Conservation (phyloP, 2,888 invertebrate species). For the Penaeus monodon region DNA sequence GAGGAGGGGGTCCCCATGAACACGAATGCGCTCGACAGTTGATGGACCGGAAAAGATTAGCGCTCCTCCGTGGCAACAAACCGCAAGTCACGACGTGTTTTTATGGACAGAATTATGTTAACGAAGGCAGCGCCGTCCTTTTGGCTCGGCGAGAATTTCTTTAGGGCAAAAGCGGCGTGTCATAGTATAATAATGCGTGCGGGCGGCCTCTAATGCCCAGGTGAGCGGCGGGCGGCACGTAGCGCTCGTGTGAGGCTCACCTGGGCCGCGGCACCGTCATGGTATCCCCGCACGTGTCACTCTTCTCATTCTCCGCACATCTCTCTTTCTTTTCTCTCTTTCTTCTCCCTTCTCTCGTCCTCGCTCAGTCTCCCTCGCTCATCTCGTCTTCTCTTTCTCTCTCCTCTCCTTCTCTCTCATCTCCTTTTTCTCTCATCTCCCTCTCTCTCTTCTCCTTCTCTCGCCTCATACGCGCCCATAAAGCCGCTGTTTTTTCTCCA, state of each 20-base stretch:
- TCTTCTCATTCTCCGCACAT: background rate
- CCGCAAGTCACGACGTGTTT: no score
- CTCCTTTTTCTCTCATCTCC: no score
- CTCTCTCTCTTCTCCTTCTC: no score
- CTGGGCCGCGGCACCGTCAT: background rate
- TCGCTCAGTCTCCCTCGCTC: background rate
- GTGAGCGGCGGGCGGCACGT: constrained; percentile 30
- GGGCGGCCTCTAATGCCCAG: constrained; percentile 27
- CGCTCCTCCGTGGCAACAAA: background rate
- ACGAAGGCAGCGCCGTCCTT: no score
- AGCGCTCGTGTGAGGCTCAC: constrained; percentile 2
- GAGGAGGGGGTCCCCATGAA: no score
- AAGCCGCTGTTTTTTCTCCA: no score
- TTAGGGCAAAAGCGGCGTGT: constrained; percentile 1
- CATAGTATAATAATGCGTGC: constrained; percentile 7
- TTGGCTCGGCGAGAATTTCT: background rate
- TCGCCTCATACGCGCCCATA: no score
- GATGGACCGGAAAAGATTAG: constrained; percentile 41
- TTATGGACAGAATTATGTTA: no score
- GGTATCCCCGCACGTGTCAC: background rate
- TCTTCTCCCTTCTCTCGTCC: background rate
- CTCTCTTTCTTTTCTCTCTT: background rate
- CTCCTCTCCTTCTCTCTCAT: no score
- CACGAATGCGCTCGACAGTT: background rate
- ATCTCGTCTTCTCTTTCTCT: no score